These are phyloP conservation scores for Patella vulgata DNA, from an alignment of 1,140 invertebrate genomes.

Conservation along the genomic window DNA sequence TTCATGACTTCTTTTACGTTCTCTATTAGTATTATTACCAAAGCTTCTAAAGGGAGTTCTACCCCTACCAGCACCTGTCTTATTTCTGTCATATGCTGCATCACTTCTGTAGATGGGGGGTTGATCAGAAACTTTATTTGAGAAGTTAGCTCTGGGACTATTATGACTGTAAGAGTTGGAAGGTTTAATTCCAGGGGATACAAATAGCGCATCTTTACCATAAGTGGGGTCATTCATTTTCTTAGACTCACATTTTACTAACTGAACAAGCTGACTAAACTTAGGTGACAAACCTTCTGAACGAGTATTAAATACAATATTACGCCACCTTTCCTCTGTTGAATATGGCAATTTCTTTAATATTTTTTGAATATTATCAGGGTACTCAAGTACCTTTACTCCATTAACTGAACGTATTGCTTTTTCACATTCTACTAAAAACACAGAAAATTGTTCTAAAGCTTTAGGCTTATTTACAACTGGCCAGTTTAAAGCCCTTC, in stretches of 20 bases:
- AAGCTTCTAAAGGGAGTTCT: not conserved
- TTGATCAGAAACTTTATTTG: not conserved
- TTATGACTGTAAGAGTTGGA: too few relatives aligned
- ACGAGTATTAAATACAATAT: not conserved
- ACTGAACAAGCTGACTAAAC: not conserved
- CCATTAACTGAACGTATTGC: not conserved
- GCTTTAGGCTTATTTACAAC: not conserved
- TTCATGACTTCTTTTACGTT: not conserved
- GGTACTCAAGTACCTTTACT: constrained; percentile 3
- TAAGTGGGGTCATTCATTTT: constrained; percentile 8
- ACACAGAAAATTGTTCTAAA: constrained; percentile 8
- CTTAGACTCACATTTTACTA: constrained; percentile 6
- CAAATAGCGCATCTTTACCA: not conserved
- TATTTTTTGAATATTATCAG: constrained; percentile 6
- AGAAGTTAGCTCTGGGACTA: too few relatives aligned
- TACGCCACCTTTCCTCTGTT: not conserved
- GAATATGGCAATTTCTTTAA: constrained; percentile 7
- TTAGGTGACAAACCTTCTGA: not conserved
- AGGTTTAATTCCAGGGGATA: too few relatives aligned
- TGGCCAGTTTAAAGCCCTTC: constrained; percentile 12
- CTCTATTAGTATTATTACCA: not conserved
- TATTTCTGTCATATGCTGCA: too few relatives aligned
- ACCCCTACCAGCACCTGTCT: too few relatives aligned
- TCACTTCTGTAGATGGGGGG: not conserved
- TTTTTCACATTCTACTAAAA: constrained; percentile 9